phyloP scores from a whole-genome alignment of 2,113 vertebrate genomes.

The Zootoca vivipara region DNA sequence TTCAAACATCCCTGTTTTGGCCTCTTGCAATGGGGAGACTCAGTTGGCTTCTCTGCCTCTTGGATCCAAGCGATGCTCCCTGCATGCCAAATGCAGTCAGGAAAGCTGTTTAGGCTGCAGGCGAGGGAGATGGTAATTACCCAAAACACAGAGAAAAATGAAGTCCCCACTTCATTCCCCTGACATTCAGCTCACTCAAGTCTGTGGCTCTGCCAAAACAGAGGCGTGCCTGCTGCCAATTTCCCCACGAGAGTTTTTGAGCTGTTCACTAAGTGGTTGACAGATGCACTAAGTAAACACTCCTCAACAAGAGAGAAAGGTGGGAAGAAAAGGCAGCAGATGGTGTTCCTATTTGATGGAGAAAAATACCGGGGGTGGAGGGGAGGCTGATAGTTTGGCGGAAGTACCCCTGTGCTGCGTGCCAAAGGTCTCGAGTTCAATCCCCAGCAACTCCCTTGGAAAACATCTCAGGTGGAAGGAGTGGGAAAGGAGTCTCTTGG shows the following conservation, averaged over 20 bases:
- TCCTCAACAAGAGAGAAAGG: conserved; percentile 1
- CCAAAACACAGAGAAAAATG: neutral
- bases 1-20: too few species aligned
- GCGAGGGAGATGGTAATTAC: neutral
- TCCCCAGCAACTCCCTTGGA: neutral
- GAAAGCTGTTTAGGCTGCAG: neutral
- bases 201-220: fast-evolving
- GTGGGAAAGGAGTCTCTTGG: neutral
- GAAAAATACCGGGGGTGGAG: neutral
- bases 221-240: neutral
- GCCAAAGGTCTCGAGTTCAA: neutral
- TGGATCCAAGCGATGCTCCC: neutral
- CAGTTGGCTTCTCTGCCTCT: neutral
- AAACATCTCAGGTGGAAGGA: neutral
- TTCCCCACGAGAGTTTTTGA: fast-evolving
- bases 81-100: conserved; percentile 8
- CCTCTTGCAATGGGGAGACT: neutral
- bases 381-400: neutral
- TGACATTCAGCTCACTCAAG: neutral
- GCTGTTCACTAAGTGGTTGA: neutral
- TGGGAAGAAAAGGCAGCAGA: neutral
- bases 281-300: neutral
- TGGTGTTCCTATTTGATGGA: neutral
- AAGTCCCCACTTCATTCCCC: neutral
- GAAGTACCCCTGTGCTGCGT: neutral